phyloP scores from a whole-genome alignment of 2,888 invertebrate genomes.

The Cataglyphis albicans region DNA sequence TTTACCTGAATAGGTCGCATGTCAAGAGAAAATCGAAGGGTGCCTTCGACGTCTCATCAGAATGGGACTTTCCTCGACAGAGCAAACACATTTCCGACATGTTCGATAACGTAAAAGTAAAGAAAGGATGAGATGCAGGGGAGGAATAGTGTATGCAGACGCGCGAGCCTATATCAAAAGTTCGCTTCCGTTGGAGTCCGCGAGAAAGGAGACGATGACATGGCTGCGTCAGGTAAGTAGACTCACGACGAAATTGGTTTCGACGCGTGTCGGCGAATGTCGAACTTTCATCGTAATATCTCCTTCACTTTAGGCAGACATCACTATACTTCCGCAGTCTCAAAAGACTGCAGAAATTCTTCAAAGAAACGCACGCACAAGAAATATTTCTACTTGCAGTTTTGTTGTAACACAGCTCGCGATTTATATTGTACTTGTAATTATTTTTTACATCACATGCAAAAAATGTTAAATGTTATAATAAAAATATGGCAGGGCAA shows the following conservation, averaged over 20 bases:
- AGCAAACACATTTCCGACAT: constrained; percentile 59
- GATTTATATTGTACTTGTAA: neutral
- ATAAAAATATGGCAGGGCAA: neutral
- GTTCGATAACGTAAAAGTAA: constrained; percentile 57
- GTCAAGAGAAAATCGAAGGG: constrained; percentile 38
- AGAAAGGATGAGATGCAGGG: constrained; percentile 25
- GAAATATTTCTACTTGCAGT: constrained; percentile 15
- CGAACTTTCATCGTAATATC: constrained; percentile 54
- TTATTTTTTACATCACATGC: neutral
- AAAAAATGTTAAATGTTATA: constrained; percentile 5
- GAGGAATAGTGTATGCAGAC: constrained; percentile 53
- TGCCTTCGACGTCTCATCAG: constrained; percentile 46
- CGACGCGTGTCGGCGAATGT: constrained; percentile 56
- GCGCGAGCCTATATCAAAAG: constrained; percentile 54
- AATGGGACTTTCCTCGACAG: constrained; percentile 52
- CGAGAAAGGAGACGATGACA: constrained; percentile 55
- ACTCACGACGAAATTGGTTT: constrained; percentile 68
- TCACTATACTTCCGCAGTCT: constrained; percentile 34
- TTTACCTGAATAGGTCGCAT: constrained; percentile 17
- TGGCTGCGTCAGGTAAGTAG: constrained; percentile 54
- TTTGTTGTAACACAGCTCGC: constrained; percentile 9
- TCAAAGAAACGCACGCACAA: constrained; percentile 2
- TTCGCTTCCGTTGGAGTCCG: constrained; percentile 57
- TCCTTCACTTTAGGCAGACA: constrained; percentile 50
- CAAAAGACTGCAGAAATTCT: constrained; percentile 15